Conservation (phyloP, 2,113 vertebrate species). For the Onychorhynchus coronatus region DNA sequence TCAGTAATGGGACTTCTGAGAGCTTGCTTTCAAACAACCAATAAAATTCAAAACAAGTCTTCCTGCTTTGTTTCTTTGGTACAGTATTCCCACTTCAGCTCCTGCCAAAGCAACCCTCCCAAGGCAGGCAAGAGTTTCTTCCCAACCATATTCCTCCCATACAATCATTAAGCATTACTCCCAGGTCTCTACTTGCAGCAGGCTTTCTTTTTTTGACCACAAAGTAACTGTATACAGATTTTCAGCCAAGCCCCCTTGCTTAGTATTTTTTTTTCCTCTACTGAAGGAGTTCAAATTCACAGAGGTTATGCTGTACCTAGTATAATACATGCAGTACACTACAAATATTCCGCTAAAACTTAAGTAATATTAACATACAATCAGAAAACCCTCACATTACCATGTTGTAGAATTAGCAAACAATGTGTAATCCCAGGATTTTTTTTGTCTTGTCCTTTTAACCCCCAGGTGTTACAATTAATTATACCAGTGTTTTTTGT, state of each 20-base stretch:
- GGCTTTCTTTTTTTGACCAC: neutral
- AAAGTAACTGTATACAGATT: neutral
- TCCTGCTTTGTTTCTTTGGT: neutral
- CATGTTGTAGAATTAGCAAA: conserved; percentile 8
- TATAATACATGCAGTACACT: neutral
- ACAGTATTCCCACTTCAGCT: neutral
- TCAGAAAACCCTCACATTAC: neutral
- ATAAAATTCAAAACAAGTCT: conserved; percentile 28
- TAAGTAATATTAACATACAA: neutral
- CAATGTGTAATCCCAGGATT: neutral
- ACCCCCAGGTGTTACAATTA: conserved; percentile 68
- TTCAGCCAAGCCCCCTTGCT: neutral
- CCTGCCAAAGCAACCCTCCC: conserved; percentile 2
- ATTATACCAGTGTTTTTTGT: conserved; percentile 66
- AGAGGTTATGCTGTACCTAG: neutral
- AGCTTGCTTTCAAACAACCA: conserved; percentile 11
- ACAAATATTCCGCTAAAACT: neutral
- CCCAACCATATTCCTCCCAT: neutral
- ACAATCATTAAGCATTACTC: neutral
- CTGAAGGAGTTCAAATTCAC: neutral
- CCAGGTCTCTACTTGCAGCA: neutral
- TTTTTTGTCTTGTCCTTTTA: conserved; percentile 11
- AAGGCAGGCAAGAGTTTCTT: conserved; percentile 8
- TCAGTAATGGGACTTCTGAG: neutral
- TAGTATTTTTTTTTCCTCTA: neutral